Conservation (phyloP, 2,113 vertebrate species). For the Cyphomyrus discorhynchus region DNA sequence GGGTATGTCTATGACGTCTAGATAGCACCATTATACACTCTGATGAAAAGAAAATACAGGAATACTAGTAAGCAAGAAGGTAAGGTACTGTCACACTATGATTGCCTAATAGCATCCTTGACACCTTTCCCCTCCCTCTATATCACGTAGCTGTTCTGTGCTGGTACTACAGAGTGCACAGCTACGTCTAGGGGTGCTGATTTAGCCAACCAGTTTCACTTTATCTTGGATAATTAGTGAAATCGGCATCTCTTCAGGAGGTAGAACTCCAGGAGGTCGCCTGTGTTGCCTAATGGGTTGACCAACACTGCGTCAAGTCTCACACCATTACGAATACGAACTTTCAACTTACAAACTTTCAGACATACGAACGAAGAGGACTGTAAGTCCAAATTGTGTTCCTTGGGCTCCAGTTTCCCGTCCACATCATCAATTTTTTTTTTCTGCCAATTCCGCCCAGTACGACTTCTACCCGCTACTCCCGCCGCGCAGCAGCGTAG, state of each 20-base stretch:
- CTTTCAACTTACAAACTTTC: too few relatives aligned
- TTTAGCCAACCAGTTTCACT: neutral
- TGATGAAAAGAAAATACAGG: neutral
- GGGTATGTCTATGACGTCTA: neutral
- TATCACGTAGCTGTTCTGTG: neutral
- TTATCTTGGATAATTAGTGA: neutral
- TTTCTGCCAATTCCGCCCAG: too few relatives aligned
- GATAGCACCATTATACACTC: neutral
- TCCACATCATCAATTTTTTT: too few relatives aligned
- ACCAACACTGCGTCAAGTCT: neutral
- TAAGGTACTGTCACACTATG: neutral
- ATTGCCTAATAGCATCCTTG: neutral
- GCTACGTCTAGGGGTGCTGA: neutral
- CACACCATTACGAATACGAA: neutral
- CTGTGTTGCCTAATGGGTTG: neutral
- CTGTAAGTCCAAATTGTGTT: too few relatives aligned
- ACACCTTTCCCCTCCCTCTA: neutral
- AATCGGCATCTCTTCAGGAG: neutral
- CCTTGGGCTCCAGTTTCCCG: too few relatives aligned
- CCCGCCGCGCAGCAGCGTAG: too few relatives aligned
- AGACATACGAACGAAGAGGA: too few relatives aligned
- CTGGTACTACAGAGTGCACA: neutral
- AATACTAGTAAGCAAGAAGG: neutral
- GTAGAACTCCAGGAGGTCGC: neutral
- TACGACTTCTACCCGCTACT: too few relatives aligned